Conservation (phyloP, 2,888 invertebrate species). For the Tolmerus cingulatus region DNA sequence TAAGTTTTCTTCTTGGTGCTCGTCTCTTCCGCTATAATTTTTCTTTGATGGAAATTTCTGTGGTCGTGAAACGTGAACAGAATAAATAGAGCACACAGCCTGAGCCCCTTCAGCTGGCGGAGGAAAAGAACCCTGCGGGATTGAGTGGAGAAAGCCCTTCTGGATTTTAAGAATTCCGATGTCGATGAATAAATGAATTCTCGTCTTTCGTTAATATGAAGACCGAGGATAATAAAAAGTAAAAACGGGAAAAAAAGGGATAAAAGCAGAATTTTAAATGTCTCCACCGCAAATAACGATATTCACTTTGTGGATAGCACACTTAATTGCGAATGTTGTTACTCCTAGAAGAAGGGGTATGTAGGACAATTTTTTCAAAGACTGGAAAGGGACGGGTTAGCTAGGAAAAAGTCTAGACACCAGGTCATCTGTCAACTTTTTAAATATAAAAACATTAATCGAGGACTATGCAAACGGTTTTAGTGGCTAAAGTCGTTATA, state of each 20-base stretch:
- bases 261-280: not conserved
- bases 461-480: not conserved
- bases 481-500: not conserved
- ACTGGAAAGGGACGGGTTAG: not conserved
- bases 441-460: not conserved
- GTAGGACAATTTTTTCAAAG: not conserved
- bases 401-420: not conserved
- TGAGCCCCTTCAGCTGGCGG: not conserved
- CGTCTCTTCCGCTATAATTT: slow-evolving; percentile 35
- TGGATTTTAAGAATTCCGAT: slow-evolving; percentile 8
- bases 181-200: not conserved
- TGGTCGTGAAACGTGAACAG: slow-evolving; percentile 18
- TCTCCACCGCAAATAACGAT: not conserved
- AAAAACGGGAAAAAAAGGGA: not conserved
- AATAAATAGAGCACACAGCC: slow-evolving; percentile 5
- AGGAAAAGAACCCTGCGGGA: not conserved
- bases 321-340: not conserved
- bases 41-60: slow-evolving; percentile 35
- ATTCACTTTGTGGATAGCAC: not conserved
- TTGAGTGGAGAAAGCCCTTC: not conserved
- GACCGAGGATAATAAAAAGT: not conserved
- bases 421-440: not conserved
- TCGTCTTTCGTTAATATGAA: slow-evolving; percentile 9
- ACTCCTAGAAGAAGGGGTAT: not conserved
- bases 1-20: slow-evolving; percentile 18